Percentiles rank a stretch among this genome's conserved stretches.
phyloP scores from a whole-genome alignment of 2,113 vertebrate genomes.

The Microtus ochrogaster region DNA sequence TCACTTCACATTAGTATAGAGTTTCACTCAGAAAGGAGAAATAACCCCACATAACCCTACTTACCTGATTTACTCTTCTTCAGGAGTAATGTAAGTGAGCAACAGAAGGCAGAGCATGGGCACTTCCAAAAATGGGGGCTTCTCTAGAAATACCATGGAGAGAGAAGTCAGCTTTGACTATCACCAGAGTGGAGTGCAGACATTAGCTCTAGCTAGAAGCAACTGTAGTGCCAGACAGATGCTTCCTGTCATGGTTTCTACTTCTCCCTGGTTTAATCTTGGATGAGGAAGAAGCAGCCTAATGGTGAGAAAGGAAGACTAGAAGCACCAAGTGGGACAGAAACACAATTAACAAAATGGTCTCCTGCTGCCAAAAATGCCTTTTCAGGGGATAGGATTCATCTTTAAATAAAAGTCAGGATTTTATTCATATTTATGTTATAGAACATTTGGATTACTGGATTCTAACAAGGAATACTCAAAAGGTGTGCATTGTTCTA shows the following conservation, averaged over 20 bases:
- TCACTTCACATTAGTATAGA: constrained; percentile 9
- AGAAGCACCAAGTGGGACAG: background rate
- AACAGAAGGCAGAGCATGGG: background rate
- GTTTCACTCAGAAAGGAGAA: constrained; percentile 33
- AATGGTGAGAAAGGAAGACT: background rate
- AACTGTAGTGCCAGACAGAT: constrained; percentile 8
- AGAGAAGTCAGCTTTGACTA: constrained; percentile 33
- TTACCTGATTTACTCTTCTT: background rate
- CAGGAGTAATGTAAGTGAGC: background rate
- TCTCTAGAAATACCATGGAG: background rate
- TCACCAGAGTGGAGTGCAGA: constrained; percentile 45
- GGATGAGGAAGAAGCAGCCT: background rate
- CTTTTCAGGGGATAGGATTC: background rate
- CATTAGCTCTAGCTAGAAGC: background rate
- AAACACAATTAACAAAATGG: background rate
- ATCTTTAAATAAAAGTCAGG: constrained; percentile 27
- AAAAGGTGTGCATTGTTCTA: background rate
- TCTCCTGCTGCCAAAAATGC: background rate
- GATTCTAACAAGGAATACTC: background rate
- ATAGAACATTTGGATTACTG: background rate
- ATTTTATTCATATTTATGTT: constrained; percentile 32
- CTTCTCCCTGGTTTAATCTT: background rate
- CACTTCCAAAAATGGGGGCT: background rate
- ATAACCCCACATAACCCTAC: background rate
- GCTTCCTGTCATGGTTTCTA: constrained; percentile 24